phyloP scores from a whole-genome alignment of 2,888 invertebrate species.

The Therioaphis trifolii region DNA sequence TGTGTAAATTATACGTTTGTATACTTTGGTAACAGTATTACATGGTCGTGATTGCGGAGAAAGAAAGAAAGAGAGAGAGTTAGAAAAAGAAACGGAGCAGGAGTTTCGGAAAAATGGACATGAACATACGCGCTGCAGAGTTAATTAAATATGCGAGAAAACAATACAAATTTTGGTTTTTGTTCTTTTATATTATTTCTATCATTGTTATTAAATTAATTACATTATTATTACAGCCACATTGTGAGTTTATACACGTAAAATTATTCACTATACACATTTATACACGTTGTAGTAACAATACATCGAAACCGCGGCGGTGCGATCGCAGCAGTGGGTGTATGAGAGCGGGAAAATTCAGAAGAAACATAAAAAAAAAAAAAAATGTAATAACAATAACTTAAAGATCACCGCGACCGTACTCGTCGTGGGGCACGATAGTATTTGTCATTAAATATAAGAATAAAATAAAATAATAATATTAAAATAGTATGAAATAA shows the following conservation, averaged over 20 bases:
- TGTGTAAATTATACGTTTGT: too few species aligned
- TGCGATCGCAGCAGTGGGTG: background rate
- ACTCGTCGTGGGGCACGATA: background rate
- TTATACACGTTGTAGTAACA: constrained; percentile 28
- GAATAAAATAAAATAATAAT: constrained; percentile 24
- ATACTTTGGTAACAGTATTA: too few species aligned
- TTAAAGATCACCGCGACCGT: constrained; percentile 5
- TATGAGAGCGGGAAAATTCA: background rate
- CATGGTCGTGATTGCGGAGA: too few species aligned
- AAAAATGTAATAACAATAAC: background rate
- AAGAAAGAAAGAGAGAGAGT: background rate
- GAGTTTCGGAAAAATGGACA: background rate
- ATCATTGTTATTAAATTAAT: constrained; percentile 52
- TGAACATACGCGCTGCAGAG: background rate
- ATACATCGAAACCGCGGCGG: background rate
- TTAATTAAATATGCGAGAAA: background rate
- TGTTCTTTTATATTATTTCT: background rate
- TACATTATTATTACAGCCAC: constrained; percentile 54
- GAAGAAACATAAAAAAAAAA: background rate
- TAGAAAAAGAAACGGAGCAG: background rate
- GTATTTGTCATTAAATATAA: constrained; percentile 30
- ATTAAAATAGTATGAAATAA: background rate
- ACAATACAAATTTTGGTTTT: constrained; percentile 9
- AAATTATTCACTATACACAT: constrained; percentile 38
- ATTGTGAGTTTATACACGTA: constrained; percentile 56